phyloP scores from a whole-genome alignment of 1,140 invertebrate genomes.

The Platorchestia sp. region DNA sequence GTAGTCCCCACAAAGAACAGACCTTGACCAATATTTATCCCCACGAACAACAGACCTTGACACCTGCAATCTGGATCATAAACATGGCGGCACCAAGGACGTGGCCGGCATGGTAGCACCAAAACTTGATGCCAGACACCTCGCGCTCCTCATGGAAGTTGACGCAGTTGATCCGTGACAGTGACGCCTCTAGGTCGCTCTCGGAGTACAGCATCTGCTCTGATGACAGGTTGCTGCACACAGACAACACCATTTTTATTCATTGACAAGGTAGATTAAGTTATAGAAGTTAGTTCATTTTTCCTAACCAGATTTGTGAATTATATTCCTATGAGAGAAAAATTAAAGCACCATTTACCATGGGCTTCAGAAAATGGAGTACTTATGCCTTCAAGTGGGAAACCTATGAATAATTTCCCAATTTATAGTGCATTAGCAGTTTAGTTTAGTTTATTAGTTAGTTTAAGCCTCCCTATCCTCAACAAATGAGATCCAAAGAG shows the following conservation, averaged over 20 bases:
- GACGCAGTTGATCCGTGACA: slow-evolving; percentile 99
- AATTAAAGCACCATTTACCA: no score
- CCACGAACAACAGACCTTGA: slow-evolving; percentile 77
- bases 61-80: slow-evolving; percentile 99
- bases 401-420: no score
- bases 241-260: not conserved
- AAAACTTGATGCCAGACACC: slow-evolving; percentile 95
- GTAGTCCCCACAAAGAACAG: not conserved
- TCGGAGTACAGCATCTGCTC: slow-evolving; percentile 99
- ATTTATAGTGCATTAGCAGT: no score
- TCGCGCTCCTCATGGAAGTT: slow-evolving; percentile 99
- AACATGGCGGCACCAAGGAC: slow-evolving; percentile 99
- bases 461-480: no score
- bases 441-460: no score
- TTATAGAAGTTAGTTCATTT: no score
- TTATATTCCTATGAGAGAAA: no score
- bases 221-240: slow-evolving; percentile 88
- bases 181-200: slow-evolving; percentile 94
- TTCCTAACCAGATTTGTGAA: no score
- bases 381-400: no score
- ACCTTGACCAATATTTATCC: not conserved
- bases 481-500: no score
- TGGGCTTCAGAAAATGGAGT: no score
- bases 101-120: slow-evolving; percentile 99
- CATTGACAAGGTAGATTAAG: not conserved